phyloP scores from a whole-genome alignment of 2,888 invertebrate species.

The Autographa pulchrina region DNA sequence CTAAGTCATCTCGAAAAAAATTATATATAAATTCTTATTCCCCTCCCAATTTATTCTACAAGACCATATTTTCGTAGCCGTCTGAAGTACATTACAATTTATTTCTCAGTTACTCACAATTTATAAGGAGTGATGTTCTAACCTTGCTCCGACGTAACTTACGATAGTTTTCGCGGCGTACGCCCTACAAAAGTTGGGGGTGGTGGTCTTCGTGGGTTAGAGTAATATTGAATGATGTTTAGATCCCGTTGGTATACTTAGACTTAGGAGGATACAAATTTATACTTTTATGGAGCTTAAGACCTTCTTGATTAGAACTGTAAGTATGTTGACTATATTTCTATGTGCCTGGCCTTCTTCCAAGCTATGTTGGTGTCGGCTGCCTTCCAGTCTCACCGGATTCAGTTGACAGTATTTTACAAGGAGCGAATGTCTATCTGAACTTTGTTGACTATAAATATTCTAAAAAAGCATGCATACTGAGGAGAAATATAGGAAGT shows the following conservation, averaged over 20 bases:
- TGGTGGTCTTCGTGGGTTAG: neutral
- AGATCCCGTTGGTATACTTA: neutral
- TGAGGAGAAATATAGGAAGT: too few relatives aligned
- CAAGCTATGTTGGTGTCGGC: too few relatives aligned
- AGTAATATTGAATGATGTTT: neutral
- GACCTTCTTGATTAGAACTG: neutral
- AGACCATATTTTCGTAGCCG: neutral
- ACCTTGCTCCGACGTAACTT: neutral
- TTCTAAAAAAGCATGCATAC: too few relatives aligned
- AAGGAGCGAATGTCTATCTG: too few relatives aligned
- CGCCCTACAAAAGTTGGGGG: neutral
- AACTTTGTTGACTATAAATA: too few relatives aligned
- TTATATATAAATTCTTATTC: too few relatives aligned
- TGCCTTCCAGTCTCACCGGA: too few relatives aligned
- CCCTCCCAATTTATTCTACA: too few relatives aligned
- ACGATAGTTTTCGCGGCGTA: neutral
- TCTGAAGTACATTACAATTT: neutral
- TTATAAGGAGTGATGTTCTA: neutral
- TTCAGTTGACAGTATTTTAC: too few relatives aligned
- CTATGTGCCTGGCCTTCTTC: too few relatives aligned
- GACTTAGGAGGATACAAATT: neutral
- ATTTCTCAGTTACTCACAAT: neutral
- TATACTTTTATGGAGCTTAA: neutral
- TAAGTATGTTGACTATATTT: neutral
- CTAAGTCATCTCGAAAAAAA: too few relatives aligned